Evolutionary conservation across 2,797 vertebrate species (phyloP).

Genomic region (Eulemur albifrons): DNA sequence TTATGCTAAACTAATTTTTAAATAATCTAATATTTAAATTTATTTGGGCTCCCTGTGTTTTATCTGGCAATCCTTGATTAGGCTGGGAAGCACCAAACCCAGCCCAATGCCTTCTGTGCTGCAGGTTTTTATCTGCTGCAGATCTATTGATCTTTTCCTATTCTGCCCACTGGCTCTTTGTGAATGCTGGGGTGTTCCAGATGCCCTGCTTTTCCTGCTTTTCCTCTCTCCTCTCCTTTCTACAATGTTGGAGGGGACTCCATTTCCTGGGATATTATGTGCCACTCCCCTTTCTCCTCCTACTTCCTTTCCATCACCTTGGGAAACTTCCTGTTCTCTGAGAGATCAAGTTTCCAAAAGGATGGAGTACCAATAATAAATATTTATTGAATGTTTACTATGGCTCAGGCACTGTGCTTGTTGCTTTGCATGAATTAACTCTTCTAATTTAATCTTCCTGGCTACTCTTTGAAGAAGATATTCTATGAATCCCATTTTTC

Average conservation of each 20-base stretch:
- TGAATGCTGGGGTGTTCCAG: background rate
- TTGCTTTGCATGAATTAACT: background rate
- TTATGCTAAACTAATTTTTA: slow-evolving; percentile 12
- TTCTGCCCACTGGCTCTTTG: background rate
- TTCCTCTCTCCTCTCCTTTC: background rate
- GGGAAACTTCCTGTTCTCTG: background rate
- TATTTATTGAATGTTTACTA: background rate
- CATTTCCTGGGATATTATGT: background rate
- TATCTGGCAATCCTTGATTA: background rate
- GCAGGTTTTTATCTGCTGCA: background rate
- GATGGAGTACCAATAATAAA: background rate
- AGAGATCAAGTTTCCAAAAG: slow-evolving; percentile 20
- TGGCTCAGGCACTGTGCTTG: background rate
- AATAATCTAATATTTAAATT: background rate
- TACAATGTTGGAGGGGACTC: background rate
- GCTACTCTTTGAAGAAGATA: background rate
- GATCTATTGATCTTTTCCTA: background rate
- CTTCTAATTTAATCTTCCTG: slow-evolving; percentile 40
- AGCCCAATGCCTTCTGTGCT: background rate
- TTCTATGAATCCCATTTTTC: background rate
- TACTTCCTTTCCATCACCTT: background rate
- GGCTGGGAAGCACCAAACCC: background rate
- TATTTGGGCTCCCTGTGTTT: background rate
- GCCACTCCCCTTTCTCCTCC: background rate
- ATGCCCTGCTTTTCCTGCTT: background rate